phyloP scores from a whole-genome alignment of 2,888 invertebrate species.

The Timandra comae region DNA sequence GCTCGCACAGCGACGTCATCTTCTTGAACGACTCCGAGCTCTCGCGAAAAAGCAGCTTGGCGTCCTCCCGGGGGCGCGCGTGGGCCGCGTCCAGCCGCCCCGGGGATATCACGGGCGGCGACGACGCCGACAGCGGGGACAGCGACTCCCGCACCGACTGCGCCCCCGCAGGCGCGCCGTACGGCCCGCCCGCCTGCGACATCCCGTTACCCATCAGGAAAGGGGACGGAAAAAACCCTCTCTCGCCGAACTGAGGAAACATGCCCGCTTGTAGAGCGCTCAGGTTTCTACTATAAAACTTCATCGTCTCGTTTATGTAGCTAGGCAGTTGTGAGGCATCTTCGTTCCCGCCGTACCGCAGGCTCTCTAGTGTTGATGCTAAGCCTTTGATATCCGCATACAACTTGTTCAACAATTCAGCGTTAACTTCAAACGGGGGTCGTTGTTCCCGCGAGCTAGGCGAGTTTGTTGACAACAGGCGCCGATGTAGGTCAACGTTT shows the following conservation, averaged over 20 bases:
- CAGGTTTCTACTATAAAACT: slow-evolving; percentile 67
- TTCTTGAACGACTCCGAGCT: slow-evolving; percentile 71
- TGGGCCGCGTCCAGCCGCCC: slow-evolving; percentile 65
- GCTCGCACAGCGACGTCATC: slow-evolving; percentile 73
- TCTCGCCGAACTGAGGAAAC: slow-evolving; percentile 60
- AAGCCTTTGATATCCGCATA: slow-evolving; percentile 85
- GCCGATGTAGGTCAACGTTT: slow-evolving; percentile 74
- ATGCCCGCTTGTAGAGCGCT: slow-evolving; percentile 61
- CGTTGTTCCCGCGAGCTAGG: slow-evolving; percentile 71
- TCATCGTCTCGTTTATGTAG: slow-evolving; percentile 71
- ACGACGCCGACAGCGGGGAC: slow-evolving; percentile 67
- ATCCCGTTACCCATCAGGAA: slow-evolving; percentile 63
- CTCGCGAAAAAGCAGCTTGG: slow-evolving; percentile 74
- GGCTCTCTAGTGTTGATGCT: slow-evolving; percentile 78
- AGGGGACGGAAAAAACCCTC: slow-evolving; percentile 62
- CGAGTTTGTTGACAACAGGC: slow-evolving; percentile 60
- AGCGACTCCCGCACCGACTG: slow-evolving; percentile 64
- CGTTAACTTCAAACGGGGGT: slow-evolving; percentile 81
- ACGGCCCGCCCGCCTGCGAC: slow-evolving; percentile 53
- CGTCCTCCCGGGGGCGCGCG: slow-evolving; percentile 61
- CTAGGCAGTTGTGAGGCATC: slow-evolving; percentile 61
- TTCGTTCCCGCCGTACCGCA: slow-evolving; percentile 72
- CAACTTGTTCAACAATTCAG: slow-evolving; percentile 87
- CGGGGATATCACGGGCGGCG: slow-evolving; percentile 67
- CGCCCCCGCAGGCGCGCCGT: slow-evolving; percentile 58